Base-by-base conservation (phyloP, 2,888 invertebrate species). In the Sminthurinus aureus region DNA sequence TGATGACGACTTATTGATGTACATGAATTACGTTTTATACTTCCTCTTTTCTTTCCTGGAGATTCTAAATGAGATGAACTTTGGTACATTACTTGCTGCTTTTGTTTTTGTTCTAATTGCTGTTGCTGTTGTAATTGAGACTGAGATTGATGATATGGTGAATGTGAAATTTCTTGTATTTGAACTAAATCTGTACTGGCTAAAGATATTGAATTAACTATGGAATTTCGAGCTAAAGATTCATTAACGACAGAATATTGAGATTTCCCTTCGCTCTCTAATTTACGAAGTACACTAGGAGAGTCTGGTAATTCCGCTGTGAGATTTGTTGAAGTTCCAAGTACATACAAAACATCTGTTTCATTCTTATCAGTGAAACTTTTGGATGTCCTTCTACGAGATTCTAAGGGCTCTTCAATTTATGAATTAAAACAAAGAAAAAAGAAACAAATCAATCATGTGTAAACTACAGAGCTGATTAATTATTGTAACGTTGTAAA, bases 281-380 rank as follows among this genome's bases (percentile, higher is more conserved):
- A 20, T 52, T 85, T 88, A 69, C 87, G 64, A 20, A 87, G 82
- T 74, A 86, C 76, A n/a, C 86, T 83, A 12, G 87, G 86, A 73
- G 87, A 87, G 66, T 88, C 88, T 6, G 88, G 88, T 12, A 88
- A 51, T 75, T 88, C 88, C 12, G 88, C 88, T 12, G 87, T 87
- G 0, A 87, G 84, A 76, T 87, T 86, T 2, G 85, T 52, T 0
- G 86, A 85, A 18, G 85, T 86, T 24, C 88, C 87, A 77, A 86
- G 77, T 8, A 88, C 88, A 81, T 89, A 89, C 2, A 89, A 76
- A 15, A 89, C 88, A 71, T 89, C 89, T 8, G 88, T 89, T 81
- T 89, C 89, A 84, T 88, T 87, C 22, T 86, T 85, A 51, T 87
- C 85, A 26, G 12, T 51, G 9, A 81, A 58, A 1, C 24, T 58